Base-by-base conservation (phyloP, 2,797 vertebrate genomes). In the Cossypha dichroa region DNA sequence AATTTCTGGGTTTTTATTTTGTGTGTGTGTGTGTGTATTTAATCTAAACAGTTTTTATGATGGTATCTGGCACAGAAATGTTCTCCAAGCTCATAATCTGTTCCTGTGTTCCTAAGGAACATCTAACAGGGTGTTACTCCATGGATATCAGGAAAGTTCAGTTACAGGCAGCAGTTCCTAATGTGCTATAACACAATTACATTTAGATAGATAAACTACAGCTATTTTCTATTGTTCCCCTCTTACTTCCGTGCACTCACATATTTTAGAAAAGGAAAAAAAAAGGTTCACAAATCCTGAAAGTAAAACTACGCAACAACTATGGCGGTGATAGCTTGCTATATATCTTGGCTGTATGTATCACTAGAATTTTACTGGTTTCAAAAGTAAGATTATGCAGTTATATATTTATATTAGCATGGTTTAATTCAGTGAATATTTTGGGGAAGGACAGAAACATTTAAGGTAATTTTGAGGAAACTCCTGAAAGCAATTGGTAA, bases 251-350 rank as follows among this genome's bases (percentile, higher is more conserved):
- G 48, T 51, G 66, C 23, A 72, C 41, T 72, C 49, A 21, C 21
- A 23, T 72, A 1, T 52, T 70, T 19, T 51, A 46, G 38, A n/a
- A 26, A 33, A 11, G 9, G 17, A 14, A 40, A 70, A 54, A 67
- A 45, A 64, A 63, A 15, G 2, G 16, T 75, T 82, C 63, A 85
- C 81, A 89, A 94, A 95, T 93, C 74, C 86, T 96, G 92, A 91
- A 96, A 95, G 86, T 94, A 96, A 95, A 96, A 95, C 92, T 95
- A 70, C 2, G 6, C 2, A 4, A 51, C 78, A 68, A 3, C 15
- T 59, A 2, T 49, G n/a, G n/a, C 82, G 88, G 63, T 67, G 59
- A 56, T 67, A 85, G 46, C 79, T 93, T 88, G 43, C 67, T 91
- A 28, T 58, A 28, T 43, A 45, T 55, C 63, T 83, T 92, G 84